These are phyloP conservation scores for Diplodus sargus DNA, from an alignment of 2,797 vertebrate species.

Conservation along the genomic window DNA sequence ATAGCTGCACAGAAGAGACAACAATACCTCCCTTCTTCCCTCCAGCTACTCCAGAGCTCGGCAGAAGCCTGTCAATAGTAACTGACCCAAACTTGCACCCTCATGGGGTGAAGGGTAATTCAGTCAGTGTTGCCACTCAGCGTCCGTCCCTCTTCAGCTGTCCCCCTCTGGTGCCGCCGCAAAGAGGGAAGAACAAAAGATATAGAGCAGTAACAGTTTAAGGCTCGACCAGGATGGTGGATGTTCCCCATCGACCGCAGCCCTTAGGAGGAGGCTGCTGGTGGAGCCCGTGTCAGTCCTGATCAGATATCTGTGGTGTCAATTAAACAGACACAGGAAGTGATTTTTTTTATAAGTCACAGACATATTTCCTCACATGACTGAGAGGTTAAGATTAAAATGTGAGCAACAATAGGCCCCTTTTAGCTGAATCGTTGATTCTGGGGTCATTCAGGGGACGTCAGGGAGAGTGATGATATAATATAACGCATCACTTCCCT, in stretches of 20 bases:
- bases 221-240: slow-evolving; percentile 53
- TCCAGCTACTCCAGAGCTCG: slow-evolving; percentile 58
- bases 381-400: slow-evolving; percentile 72
- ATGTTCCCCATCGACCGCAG: slow-evolving; percentile 63
- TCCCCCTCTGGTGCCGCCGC: slow-evolving; percentile 60
- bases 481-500: slow-evolving; percentile 83
- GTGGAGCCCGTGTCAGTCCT: slow-evolving; percentile 52
- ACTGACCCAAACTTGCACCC: slow-evolving; percentile 82
- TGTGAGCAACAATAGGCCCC: slow-evolving; percentile 71
- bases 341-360: slow-evolving; percentile 41
- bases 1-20: slow-evolving; percentile 51
- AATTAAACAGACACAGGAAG: slow-evolving; percentile 42
- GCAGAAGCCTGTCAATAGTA: slow-evolving; percentile 70
- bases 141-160: slow-evolving; percentile 61
- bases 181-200: slow-evolving; percentile 61
- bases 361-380: slow-evolving; percentile 65
- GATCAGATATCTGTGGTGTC: slow-evolving; percentile 54
- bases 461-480: slow-evolving; percentile 79
- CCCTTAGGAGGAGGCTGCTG: slow-evolving; percentile 52
- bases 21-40: slow-evolving; percentile 65
- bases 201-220: slow-evolving; percentile 63
- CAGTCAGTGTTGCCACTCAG: slow-evolving; percentile 74
- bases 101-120: slow-evolving; percentile 74
- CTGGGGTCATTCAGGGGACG: slow-evolving; percentile 73
- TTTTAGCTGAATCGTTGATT: slow-evolving; percentile 77